Conservation (phyloP, 1,140 invertebrate genomes). For the Eriosoma lanigerum region DNA sequence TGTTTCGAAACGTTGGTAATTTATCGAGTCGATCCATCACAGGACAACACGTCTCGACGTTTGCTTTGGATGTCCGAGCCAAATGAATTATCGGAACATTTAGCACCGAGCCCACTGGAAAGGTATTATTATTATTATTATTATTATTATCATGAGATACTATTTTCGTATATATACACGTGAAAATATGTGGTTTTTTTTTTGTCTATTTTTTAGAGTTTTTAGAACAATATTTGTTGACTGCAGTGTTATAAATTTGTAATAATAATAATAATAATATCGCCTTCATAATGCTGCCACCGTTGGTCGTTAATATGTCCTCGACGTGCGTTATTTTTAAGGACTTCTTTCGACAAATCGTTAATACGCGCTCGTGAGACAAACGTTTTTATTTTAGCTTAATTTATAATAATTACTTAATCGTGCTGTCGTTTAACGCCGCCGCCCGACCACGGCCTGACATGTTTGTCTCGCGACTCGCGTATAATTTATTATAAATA, state of each 20-base stretch:
- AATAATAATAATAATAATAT: slow-evolving; percentile 43
- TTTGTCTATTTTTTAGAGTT: no score
- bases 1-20: slow-evolving; percentile 23
- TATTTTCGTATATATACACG: slow-evolving; percentile 23
- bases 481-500: neutral
- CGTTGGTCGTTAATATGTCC: slow-evolving; percentile 32
- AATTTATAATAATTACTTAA: slow-evolving; percentile 41
- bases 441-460: neutral
- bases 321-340: slow-evolving; percentile 41
- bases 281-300: neutral
- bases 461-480: neutral
- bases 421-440: slow-evolving; percentile 33
- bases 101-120: slow-evolving; percentile 5
- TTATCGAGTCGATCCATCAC: slow-evolving; percentile 24
- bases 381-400: slow-evolving; percentile 40
- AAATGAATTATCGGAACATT: slow-evolving; percentile 45
- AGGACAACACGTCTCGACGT: neutral
- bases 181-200: neutral
- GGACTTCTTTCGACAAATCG: slow-evolving; percentile 45
- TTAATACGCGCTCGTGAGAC: neutral
- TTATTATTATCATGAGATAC: neutral
- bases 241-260: no score
- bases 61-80: slow-evolving; percentile 41
- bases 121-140: neutral
- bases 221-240: no score